Conservation (phyloP, 2,113 vertebrate species). For the Ariopsis seemanni region DNA sequence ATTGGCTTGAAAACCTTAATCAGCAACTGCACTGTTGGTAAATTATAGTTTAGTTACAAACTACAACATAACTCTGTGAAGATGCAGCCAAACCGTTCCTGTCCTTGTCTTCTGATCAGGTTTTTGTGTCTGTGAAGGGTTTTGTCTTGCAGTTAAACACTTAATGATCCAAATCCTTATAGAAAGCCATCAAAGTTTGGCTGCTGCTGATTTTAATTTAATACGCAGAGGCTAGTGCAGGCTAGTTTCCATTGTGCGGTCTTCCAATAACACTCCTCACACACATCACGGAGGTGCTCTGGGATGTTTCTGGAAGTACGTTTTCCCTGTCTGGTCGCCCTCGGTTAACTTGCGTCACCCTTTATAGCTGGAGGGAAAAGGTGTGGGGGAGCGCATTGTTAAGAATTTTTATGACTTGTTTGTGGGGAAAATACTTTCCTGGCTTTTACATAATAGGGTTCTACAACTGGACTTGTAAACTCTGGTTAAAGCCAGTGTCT, state of each 20-base stretch:
- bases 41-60: conserved; percentile 45
- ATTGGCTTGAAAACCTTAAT: conserved; percentile 42
- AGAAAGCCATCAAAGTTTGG: background rate
- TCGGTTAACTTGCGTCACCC: background rate
- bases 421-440: background rate
- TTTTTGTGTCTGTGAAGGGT: too few relatives aligned
- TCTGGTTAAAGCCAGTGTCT: background rate
- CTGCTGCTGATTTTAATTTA: background rate
- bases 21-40: conserved; percentile 51
- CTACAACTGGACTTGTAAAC: background rate
- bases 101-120: background rate
- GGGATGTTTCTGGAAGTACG: conserved; percentile 10
- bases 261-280: background rate
- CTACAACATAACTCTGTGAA: background rate
- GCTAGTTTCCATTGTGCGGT: conserved; percentile 22
- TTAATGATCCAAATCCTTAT: background rate
- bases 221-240: background rate
- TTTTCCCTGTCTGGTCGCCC: background rate
- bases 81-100: background rate
- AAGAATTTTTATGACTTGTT: conserved; percentile 22
- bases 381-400: conserved; percentile 9
- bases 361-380: background rate
- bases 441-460: background rate
- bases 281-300: background rate
- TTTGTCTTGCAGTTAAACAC: background rate